Conservation (phyloP, 2,113 vertebrate species). For the Ageneiosus marmoratus region DNA sequence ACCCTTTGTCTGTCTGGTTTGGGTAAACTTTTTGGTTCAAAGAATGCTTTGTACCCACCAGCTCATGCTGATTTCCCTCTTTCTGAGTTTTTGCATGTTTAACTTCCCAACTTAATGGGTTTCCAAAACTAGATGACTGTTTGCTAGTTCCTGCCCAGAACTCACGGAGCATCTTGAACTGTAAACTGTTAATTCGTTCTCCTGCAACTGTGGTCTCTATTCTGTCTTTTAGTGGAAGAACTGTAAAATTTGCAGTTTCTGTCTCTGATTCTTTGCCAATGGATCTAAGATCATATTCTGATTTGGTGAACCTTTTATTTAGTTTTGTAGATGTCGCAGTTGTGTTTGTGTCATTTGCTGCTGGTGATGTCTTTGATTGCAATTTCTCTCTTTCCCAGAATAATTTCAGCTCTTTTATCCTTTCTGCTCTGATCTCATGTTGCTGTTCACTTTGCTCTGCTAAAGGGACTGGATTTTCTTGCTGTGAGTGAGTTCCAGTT, state of each 20-base stretch:
- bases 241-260: slow-evolving; percentile 64
- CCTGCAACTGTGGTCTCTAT: slow-evolving; percentile 66
- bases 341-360: slow-evolving; percentile 44
- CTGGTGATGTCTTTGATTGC: slow-evolving; percentile 56
- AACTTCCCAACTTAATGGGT: slow-evolving; percentile 51
- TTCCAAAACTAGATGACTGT: slow-evolving; percentile 52
- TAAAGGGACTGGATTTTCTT: slow-evolving; percentile 7
- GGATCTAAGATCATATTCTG: slow-evolving; percentile 65
- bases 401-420: slow-evolving; percentile 81
- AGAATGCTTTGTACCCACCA: slow-evolving; percentile 35
- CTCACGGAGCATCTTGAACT: slow-evolving; percentile 82
- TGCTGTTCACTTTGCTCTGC: slow-evolving; percentile 39
- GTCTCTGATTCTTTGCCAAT: slow-evolving; percentile 54
- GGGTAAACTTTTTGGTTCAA: slow-evolving; percentile 43
- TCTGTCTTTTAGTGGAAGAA: slow-evolving; percentile 77
- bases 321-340: slow-evolving; percentile 48
- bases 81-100: slow-evolving; percentile 19
- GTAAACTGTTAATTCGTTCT: slow-evolving; percentile 67
- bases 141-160: slow-evolving; percentile 81
- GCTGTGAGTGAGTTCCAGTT: not conserved
- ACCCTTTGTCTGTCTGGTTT: slow-evolving; percentile 39
- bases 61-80: not conserved
- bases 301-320: slow-evolving; percentile 65
- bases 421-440: slow-evolving; percentile 64
- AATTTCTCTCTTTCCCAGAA: slow-evolving; percentile 85